Evolutionary conservation across 2,113 vertebrate species (phyloP), one percentile per base, ranked within the genome.

Genomic region (Chaetops frenatus): DNA sequence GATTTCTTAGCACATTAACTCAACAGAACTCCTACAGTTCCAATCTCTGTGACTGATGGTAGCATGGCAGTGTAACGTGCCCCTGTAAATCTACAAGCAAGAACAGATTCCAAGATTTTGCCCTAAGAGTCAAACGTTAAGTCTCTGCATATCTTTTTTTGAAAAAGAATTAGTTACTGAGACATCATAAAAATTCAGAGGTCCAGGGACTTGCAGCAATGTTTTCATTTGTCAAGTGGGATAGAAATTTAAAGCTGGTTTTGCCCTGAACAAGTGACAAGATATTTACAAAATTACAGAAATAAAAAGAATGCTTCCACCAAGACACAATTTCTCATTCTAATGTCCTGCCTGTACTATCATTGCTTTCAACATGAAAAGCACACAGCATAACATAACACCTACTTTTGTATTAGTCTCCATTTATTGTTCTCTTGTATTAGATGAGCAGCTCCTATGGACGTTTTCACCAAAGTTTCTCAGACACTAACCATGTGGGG

Each of bases 201-300:
- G 8, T 53, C 72, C 2, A 3, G 21, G 15, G 6, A 70, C 29
- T 28, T 13, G 28, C 38, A 51, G 38, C 0, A 1, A 73, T 2
- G 1, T 29, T 80, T 66, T 57, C 13, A 58, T 81, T 78, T 54
- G 18, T 36, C 64, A 45, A 7, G 9, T 6, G 14, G 25, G 14
- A 71, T 6, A 81, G 56, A 94, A 81, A 81, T 88, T 16, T 58
- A 45, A 70, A 74, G 40, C 56, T 57, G 19, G 51, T 14, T 92
- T 93, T 88, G 48, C 21, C 48, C 48, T 47, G 35, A 93, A 72
- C n/a, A 86, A 79, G 15, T 33, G 27, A 60, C 27, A 77, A 76
- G 16, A 24, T 56, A 86, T 61, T 73, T 50, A 40, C 25, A 84
- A 78, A 93, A 81, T 60, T 44, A 67, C 86, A 77, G 36, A 86